These are phyloP conservation scores for Carettochelys insculpta DNA, from an alignment of 2,113 vertebrate species.

Conservation along the genomic window DNA sequence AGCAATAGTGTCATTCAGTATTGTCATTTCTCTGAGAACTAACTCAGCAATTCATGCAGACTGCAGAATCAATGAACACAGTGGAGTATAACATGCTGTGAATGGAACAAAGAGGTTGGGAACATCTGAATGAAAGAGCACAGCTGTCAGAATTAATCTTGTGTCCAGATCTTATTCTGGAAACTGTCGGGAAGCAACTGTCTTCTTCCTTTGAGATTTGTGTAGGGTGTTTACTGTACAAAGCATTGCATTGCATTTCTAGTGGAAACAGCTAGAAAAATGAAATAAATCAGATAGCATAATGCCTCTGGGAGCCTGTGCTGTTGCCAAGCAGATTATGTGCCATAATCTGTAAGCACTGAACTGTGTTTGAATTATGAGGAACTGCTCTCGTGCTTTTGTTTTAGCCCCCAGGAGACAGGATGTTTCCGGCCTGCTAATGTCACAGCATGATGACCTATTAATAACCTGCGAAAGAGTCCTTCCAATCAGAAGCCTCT, in stretches of 20 bases:
- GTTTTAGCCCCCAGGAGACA: slow-evolving; percentile 54
- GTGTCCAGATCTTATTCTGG: background rate
- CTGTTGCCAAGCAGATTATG: slow-evolving; percentile 82
- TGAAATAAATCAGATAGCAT: slow-evolving; percentile 20
- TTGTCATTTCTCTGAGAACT: slow-evolving; percentile 15
- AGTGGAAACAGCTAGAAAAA: slow-evolving; percentile 52
- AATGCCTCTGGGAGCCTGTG: background rate
- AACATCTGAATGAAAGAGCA: slow-evolving; percentile 18
- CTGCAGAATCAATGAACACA: slow-evolving; percentile 25
- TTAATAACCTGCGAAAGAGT: slow-evolving; percentile 61
- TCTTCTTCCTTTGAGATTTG: slow-evolving; percentile 2
- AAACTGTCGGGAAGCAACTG: slow-evolving; percentile 7
- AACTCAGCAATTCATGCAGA: slow-evolving; percentile 13
- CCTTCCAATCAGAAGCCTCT: slow-evolving; percentile 9
- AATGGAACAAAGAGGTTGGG: slow-evolving; percentile 14
- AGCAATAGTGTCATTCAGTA: background rate
- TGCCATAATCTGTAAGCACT: slow-evolving; percentile 71
- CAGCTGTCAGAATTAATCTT: slow-evolving; percentile 3
- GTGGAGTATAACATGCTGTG: background rate
- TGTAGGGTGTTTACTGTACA: slow-evolving; percentile 1
- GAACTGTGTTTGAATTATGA: slow-evolving; percentile 72
- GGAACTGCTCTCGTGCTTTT: slow-evolving; percentile 50
- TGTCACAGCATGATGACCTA: slow-evolving; percentile 59
- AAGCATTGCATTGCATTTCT: slow-evolving; percentile 47
- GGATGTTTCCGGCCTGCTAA: slow-evolving; percentile 71